A percentile compares a stretch with the other conserved stretches of the same genome.
Evolutionary conservation across 1,140 invertebrate genomes (phyloP).

Genomic region (Goniozus legneri): DNA sequence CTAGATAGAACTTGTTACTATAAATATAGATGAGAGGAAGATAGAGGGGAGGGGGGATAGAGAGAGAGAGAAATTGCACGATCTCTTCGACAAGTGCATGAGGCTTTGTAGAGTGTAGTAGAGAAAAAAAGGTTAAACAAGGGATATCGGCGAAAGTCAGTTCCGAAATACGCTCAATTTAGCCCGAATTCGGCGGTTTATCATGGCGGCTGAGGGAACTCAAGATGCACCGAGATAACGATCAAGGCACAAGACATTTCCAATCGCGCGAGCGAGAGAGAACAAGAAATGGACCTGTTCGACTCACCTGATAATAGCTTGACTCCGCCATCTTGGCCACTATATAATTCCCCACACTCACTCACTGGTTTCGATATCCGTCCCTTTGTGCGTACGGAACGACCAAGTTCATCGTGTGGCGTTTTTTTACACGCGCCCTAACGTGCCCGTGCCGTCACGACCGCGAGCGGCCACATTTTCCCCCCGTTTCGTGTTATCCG

Average conservation of each 20-base stretch:
- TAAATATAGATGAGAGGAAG: too few species aligned
- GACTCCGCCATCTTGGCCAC: constrained; percentile 59
- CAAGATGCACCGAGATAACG: too few species aligned
- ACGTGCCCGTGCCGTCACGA: constrained; percentile 12
- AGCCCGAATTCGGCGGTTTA: constrained; percentile 4
- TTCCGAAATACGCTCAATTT: too few species aligned
- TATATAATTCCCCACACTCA: constrained; percentile 25
- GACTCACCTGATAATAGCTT: constrained; percentile 60
- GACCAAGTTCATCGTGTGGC: constrained; percentile 33
- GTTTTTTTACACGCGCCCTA: constrained; percentile 14
- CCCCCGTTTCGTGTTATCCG: constrained; percentile 3
- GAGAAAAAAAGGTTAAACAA: too few species aligned
- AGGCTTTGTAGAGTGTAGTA: too few species aligned
- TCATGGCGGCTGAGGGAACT: constrained; percentile 20
- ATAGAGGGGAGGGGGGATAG: too few species aligned
- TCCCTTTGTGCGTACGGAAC: constrained; percentile 41
- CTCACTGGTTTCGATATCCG: constrained; percentile 45
- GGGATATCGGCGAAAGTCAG: too few species aligned
- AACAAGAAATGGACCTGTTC: constrained; percentile 29
- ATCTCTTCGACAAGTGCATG: too few species aligned
- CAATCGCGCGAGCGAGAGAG: constrained; percentile 23
- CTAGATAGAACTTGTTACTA: too few species aligned
- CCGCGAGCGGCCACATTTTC: constrained; percentile 15
- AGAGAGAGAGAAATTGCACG: too few species aligned
- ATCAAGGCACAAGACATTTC: too few species aligned